Evolutionary conservation across 2,888 invertebrate species (phyloP).

Genomic region (Protodeltote pygarga): DNA sequence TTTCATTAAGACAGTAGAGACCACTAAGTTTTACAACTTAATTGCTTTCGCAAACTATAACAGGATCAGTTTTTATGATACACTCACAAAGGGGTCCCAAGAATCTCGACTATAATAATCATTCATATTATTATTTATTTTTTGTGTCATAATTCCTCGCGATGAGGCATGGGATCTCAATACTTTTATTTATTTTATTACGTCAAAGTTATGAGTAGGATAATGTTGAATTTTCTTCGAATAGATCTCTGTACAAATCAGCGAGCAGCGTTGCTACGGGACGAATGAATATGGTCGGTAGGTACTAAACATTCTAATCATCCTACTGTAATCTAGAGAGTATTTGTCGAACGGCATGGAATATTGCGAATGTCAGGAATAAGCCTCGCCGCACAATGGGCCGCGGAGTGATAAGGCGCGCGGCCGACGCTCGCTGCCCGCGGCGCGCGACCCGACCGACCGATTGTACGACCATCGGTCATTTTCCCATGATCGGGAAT

Average conservation of each 20-base stretch:
- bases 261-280: slow-evolving; percentile 19
- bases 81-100: slow-evolving; percentile 65
- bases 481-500: slow-evolving; percentile 78
- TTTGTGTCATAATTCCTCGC: slow-evolving; percentile 73
- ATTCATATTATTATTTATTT: slow-evolving; percentile 64
- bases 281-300: slow-evolving; percentile 51
- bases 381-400: slow-evolving; percentile 67
- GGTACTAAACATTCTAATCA: slow-evolving; percentile 72
- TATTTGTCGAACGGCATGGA: slow-evolving; percentile 72
- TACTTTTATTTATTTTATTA: slow-evolving; percentile 56
- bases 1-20: slow-evolving; percentile 79
- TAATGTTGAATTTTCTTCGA: slow-evolving; percentile 42
- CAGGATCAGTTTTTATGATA: slow-evolving; percentile 79
- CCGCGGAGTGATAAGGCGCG: slow-evolving; percentile 64
- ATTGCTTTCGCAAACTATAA: slow-evolving; percentile 84
- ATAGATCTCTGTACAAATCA: slow-evolving; percentile 37
- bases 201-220: slow-evolving; percentile 46
- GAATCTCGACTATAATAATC: slow-evolving; percentile 56
- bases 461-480: slow-evolving; percentile 70
- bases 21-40: slow-evolving; percentile 83
- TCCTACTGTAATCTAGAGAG: slow-evolving; percentile 68
- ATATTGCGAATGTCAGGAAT: slow-evolving; percentile 74
- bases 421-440: slow-evolving; percentile 37
- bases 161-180: slow-evolving; percentile 68
- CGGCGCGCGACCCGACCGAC: slow-evolving; percentile 48